Evolutionary conservation across 2,888 invertebrate genomes (phyloP), one percentile per base, ranked within the genome.

Genomic region (Platycheirus albimanus): DNA sequence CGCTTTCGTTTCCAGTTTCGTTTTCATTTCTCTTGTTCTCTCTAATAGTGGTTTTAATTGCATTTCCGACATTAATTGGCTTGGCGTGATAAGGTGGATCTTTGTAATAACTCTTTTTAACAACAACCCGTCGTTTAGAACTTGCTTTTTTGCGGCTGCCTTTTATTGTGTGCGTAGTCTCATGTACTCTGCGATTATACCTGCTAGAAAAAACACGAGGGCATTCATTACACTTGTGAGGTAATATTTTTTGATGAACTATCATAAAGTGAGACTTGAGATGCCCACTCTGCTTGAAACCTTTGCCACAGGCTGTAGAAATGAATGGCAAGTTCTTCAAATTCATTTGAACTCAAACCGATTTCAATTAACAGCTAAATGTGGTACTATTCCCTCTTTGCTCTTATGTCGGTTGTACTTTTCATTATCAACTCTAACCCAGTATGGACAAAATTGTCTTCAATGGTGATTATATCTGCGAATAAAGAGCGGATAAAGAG

Each of bases 31-130:
- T n/a, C n/a, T n/a, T n/a, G n/a, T n/a, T n/a, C n/a, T n/a, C 54
- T n/a, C 4, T 8, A 19, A 36, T 13, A n/a, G 13, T 36, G 0
- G 20, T 36, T n/a, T n/a, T 6, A 36, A 8, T 3, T 20, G n/a
- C n/a, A 36, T 8, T 36, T 19, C 20, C 54, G 3, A 0, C 10
- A 36, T 36, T 7, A 54, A 28, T 4, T 28, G 61, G 28, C 17
- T 61, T 61, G 1, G 43, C 45, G 30, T 61, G 43, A 30, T 61
- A 61, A n/a, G 61, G 30, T n/a, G 61, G 61, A n/a, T 61, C 61
- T 30, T 61, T 61, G 45, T 61, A 45, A 45, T 61, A 61, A 30
- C 45, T 61, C 17, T 61, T 61, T 45, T 61, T 61, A 0, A 61
- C 30, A 45, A 45, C 8, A 28, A 8, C 61, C 7, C 43, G 43